These are phyloP conservation scores for Embiotoca jacksoni DNA, from an alignment of 2,113 vertebrate species.

Conservation along the genomic window DNA sequence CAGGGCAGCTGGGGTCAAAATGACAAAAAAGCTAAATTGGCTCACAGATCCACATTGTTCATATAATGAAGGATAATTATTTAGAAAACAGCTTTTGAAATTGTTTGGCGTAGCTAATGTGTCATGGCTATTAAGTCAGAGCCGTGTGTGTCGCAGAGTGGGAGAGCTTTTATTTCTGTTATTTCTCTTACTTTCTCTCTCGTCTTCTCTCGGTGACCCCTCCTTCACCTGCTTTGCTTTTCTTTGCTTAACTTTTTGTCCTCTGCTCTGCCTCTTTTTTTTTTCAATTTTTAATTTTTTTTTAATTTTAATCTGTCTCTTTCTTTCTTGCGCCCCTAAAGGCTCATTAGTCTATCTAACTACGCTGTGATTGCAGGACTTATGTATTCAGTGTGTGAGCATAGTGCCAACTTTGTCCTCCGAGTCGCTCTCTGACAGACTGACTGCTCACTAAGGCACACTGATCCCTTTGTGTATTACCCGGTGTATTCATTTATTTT, in stretches of 20 bases:
- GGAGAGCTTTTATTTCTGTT: constrained; percentile 36
- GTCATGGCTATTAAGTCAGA: constrained; percentile 38
- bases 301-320: constrained; percentile 17
- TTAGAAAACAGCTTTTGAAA: constrained; percentile 57
- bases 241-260: neutral
- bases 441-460: constrained; percentile 54
- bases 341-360: constrained; percentile 71
- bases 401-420: constrained; percentile 59
- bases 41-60: constrained; percentile 32
- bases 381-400: constrained; percentile 68
- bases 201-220: constrained; percentile 14
- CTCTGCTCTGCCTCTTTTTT: neutral
- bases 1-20: neutral
- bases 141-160: neutral
- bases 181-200: constrained; percentile 15
- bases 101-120: constrained; percentile 53
- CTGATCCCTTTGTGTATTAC: constrained; percentile 54
- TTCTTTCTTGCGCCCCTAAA: constrained; percentile 29
- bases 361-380: constrained; percentile 67
- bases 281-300: neutral
- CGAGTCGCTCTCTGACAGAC: constrained; percentile 40
- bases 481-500: constrained; percentile 55
- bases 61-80: constrained; percentile 63
- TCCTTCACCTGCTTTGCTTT: neutral
- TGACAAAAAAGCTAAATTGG: constrained; percentile 16